Conservation (phyloP, 2,113 vertebrate species). For the Bungarus multicinctus region DNA sequence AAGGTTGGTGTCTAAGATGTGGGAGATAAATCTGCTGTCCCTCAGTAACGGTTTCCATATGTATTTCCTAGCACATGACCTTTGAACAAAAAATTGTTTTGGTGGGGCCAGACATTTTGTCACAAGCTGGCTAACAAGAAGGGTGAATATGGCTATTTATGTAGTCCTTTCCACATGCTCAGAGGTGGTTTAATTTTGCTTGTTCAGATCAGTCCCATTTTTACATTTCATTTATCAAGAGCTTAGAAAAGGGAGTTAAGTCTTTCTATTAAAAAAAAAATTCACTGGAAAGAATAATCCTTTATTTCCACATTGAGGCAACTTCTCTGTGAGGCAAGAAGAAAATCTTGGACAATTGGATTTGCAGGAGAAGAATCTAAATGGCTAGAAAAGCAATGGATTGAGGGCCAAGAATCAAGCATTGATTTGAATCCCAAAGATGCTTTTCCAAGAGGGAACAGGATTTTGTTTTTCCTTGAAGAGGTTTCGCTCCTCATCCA, state of each 20-base stretch:
- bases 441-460: too few relatives aligned
- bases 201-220: background rate
- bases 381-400: background rate
- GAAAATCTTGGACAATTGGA: background rate
- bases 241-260: background rate
- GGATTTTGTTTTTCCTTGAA: background rate
- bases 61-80: accelerated
- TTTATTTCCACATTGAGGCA: background rate
- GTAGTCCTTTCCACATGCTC: background rate
- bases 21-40: background rate
- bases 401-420: background rate
- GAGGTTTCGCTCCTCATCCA: background rate
- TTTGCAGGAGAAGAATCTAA: background rate
- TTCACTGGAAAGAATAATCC: background rate
- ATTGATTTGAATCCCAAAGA: background rate
- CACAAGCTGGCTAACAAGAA: background rate
- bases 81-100: background rate
- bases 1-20: background rate
- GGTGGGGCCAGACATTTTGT: background rate
- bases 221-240: background rate
- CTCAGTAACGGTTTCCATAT: background rate
- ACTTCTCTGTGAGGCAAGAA: background rate
- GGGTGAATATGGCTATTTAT: background rate
- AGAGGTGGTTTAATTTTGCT: background rate
- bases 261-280: background rate